Evolutionary conservation across 1,140 invertebrate genomes (phyloP), one percentile per base, ranked within the genome.

Genomic region (Neodiprion pinetum): DNA sequence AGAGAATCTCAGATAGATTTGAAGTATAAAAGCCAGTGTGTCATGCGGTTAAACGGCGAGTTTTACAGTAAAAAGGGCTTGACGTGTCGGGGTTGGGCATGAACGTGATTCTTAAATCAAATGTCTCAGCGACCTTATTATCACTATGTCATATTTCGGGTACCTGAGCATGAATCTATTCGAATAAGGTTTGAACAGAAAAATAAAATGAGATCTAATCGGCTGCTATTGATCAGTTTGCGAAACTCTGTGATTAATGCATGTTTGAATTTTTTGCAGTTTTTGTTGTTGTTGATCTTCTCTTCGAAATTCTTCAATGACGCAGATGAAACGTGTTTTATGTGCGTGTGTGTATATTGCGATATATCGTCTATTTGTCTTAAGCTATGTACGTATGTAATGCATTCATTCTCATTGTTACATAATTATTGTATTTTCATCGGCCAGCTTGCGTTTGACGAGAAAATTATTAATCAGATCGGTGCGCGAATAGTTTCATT

Each of bases 111-210:
- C 77, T 85, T 77, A 84, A 78, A 84, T 86, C 87, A 86, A 88
- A 83, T 88, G 86, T 88, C 87, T 88, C 87, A 88, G 87, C 83
- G 87, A 88, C 86, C 87, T 87, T 87, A 74, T 48, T 68, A 28
- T 47, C 23, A 72, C 14, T 48, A 40, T 40, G 28, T 40, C 28
- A 7, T 71, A 48, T 65, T 11, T 70, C 2, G 14, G 48, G 28
- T 40, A 40, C 28, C 28, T 40, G 5, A 40, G 5, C 28, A 40
- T 40, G 28, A 40, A 40, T 40, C 28, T 40, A 61, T 61, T 61
- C 53, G 53, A 61, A 61, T 40, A 40, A 40, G 28, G 28, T 40
- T 40, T 40, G 28, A 40, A 40, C 28, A 40, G 2, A 40, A 40
- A 40, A 40, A 40, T 40, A 40, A 40, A 40, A 40, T 40, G 28